phyloP scores from a whole-genome alignment of 2,888 invertebrate species.

The Acanthacorydalis orientalis region DNA sequence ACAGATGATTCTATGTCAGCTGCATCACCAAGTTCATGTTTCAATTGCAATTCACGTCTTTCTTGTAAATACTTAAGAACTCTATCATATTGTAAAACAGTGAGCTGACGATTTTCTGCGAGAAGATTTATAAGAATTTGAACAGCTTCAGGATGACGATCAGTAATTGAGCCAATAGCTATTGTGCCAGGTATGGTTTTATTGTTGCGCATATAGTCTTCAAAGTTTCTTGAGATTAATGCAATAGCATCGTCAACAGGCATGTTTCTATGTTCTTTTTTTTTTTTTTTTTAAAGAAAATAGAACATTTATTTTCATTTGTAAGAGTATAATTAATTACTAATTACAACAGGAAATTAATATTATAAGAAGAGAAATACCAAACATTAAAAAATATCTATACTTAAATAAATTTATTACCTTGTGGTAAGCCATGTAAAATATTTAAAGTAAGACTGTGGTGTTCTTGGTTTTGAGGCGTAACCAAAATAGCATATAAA shows the following conservation, averaged over 20 bases:
- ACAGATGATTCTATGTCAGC: slow-evolving; percentile 25
- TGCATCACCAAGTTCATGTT: slow-evolving; percentile 56
- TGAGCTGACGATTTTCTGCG: slow-evolving; percentile 63
- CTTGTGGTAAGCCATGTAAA: slow-evolving; percentile 78
- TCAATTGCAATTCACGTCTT: slow-evolving; percentile 54
- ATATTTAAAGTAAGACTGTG: slow-evolving; percentile 80
- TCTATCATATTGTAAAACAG: slow-evolving; percentile 62
- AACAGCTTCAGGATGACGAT: slow-evolving; percentile 44
- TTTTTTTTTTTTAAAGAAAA: slow-evolving; percentile 14
- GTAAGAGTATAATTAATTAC: background rate
- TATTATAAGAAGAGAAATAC: background rate
- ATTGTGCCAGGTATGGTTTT: slow-evolving; percentile 15
- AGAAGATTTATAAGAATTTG: slow-evolving; percentile 59
- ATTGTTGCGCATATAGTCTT: slow-evolving; percentile 37
- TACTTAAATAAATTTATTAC: slow-evolving; percentile 26
- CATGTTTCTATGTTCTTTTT: slow-evolving; percentile 91
- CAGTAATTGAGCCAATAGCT: slow-evolving; percentile 18
- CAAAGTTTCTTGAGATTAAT: slow-evolving; percentile 56
- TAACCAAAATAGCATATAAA: slow-evolving; percentile 74
- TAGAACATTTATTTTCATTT: background rate
- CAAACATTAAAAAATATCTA: background rate
- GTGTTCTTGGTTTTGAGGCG: slow-evolving; percentile 70
- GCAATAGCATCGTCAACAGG: slow-evolving; percentile 79
- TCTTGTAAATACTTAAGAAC: slow-evolving; percentile 57
- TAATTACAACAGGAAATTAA: background rate